Evolutionary conservation across 1,140 invertebrate genomes (phyloP).

Genomic region (Drosophila eugracilis): DNA sequence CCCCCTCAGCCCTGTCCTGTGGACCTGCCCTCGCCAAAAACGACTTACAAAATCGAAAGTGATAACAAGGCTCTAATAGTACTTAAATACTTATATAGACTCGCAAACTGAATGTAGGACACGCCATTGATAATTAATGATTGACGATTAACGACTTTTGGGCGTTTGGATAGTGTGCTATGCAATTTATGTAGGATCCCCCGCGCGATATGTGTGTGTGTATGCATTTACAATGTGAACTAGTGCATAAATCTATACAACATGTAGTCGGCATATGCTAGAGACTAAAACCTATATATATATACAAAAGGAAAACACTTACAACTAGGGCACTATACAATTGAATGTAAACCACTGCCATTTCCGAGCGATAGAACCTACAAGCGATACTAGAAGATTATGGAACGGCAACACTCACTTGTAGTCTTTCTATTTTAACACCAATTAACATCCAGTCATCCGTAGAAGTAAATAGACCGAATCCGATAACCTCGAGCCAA

Average conservation of each 20-base stretch:
- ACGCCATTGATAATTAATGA: neutral
- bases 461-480: slow-evolving; percentile 7
- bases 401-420: slow-evolving; percentile 21
- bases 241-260: slow-evolving; percentile 67
- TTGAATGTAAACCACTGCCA: slow-evolving; percentile 78
- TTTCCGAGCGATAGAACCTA: slow-evolving; percentile 59
- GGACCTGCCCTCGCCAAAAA: slow-evolving; percentile 61
- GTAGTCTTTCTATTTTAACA: slow-evolving; percentile 19
- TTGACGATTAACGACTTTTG: slow-evolving; percentile 34
- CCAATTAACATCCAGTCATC: slow-evolving; percentile 4
- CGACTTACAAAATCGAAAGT: slow-evolving; percentile 79
- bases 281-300: slow-evolving; percentile 35
- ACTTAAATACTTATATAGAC: slow-evolving; percentile 68
- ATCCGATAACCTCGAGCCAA: neutral
- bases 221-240: slow-evolving; percentile 80
- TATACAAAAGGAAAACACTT: slow-evolving; percentile 46
- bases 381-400: neutral
- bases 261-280: slow-evolving; percentile 55
- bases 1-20: no score
- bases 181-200: slow-evolving; percentile 40
- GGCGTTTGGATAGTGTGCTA: slow-evolving; percentile 30
- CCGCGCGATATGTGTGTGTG: slow-evolving; percentile 48
- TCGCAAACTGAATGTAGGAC: slow-evolving; percentile 62
- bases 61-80: slow-evolving; percentile 81
- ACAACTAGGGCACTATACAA: slow-evolving; percentile 71